These are phyloP conservation scores for Ametastegia equiseti DNA, from an alignment of 2,888 invertebrate genomes.

Conservation along the genomic window DNA sequence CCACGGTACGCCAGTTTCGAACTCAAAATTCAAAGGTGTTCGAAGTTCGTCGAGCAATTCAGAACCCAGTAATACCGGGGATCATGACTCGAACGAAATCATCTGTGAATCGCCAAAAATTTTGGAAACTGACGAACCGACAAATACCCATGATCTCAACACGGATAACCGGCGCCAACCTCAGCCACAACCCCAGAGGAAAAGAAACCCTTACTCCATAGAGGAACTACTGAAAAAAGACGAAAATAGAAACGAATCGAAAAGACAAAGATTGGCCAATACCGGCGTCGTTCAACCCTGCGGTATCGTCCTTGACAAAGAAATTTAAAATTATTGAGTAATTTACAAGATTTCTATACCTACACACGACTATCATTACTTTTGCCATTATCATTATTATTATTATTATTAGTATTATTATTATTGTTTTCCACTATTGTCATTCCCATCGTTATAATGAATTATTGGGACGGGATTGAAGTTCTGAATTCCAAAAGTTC, in stretches of 20 bases:
- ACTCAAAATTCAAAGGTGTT: conserved; percentile 56
- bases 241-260: conserved; percentile 78
- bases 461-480: too few relatives aligned
- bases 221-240: conserved; percentile 91
- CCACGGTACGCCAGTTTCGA: conserved; percentile 63
- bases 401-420: conserved; percentile 24
- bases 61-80: conserved; percentile 44
- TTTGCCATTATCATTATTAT: background rate
- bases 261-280: conserved; percentile 73
- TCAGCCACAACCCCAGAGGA: conserved; percentile 73
- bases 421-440: background rate
- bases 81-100: conserved; percentile 52
- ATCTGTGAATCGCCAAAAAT: conserved; percentile 39
- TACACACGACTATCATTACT: background rate
- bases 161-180: conserved; percentile 51
- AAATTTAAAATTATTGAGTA: conserved; percentile 65
- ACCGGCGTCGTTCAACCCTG: conserved; percentile 80
- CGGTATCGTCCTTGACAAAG: conserved; percentile 79
- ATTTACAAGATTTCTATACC: too few relatives aligned
- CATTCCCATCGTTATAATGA: background rate
- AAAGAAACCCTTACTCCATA: conserved; percentile 92
- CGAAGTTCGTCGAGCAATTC: conserved; percentile 57
- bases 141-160: conserved; percentile 46
- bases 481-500: too few relatives aligned
- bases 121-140: conserved; percentile 51